Conservation (phyloP, 2,888 invertebrate species). For the Chymomyza amoena region DNA sequence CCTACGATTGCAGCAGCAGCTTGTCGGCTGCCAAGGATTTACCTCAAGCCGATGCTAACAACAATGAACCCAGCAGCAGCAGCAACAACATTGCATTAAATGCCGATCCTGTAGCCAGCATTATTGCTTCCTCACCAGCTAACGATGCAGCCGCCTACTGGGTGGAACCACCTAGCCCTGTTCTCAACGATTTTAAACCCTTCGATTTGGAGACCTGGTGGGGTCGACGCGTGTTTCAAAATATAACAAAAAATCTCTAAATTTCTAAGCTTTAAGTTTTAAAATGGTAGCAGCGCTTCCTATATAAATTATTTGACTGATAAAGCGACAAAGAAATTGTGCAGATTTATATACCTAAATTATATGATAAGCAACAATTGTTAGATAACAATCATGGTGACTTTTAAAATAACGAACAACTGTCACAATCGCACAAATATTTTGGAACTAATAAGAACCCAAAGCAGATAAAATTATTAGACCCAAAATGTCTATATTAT, state of each 20-base stretch:
- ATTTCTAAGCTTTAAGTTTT: constrained; percentile 17
- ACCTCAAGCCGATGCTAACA: constrained; percentile 67
- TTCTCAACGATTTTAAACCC: constrained; percentile 89
- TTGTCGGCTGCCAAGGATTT: constrained; percentile 29
- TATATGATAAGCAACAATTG: background rate
- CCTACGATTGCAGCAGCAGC: constrained; percentile 70
- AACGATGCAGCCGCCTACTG: constrained; percentile 79
- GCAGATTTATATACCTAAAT: background rate
- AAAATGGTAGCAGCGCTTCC: background rate
- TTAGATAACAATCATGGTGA: background rate
- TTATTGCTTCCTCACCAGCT: constrained; percentile 56
- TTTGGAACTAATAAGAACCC: background rate
- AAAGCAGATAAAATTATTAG: background rate
- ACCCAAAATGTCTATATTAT: background rate
- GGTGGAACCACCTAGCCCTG: constrained; percentile 86
- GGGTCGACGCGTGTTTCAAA: constrained; percentile 91
- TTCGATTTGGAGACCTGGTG: constrained; percentile 95
- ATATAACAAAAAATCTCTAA: constrained; percentile 89
- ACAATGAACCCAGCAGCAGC: constrained; percentile 40
- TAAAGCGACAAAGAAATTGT: background rate
- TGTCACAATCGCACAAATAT: background rate
- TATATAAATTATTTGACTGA: background rate
- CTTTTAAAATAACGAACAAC: background rate
- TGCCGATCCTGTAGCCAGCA: constrained; percentile 78
- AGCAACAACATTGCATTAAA: constrained; percentile 64